Base-by-base conservation (phyloP, 2,888 invertebrate genomes). In the Epistrophe eligans region DNA sequence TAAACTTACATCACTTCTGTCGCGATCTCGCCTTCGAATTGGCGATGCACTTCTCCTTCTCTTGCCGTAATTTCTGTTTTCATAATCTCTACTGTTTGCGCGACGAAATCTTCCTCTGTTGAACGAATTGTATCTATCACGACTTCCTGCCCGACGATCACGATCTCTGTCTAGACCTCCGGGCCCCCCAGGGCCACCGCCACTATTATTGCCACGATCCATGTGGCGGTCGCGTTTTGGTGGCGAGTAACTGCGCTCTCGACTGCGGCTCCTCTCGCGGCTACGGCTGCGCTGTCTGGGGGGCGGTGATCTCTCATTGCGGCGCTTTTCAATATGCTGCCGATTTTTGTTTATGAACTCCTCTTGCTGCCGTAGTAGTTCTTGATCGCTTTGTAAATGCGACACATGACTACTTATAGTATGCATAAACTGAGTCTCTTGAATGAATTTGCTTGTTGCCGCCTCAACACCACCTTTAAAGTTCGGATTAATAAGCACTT, bases 391-490 rank as follows among this genome's bases (percentile, higher is more conserved):
- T 77, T 90, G 91, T 62, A 90, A 89, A 76, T 90, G 90, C 0
- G 89, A 88, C 7, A 89, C 90, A 57, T 91, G 91, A 66, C 88
- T 89, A 79, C 91, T 91, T 60, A 93, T 92, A 28, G 91, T 90
- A 32, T 91, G 91, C 91, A 92, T 91, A 79, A 92, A 93, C 77
- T 93, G 93, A 0, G 93, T 93, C 89, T 93, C 93, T 88, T 93
- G 92, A 85, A 93, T 92, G 70, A 93, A 91, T 89, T 93, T 93
- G 88, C 90, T 93, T 66, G 92, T 93, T 52, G 93, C 93, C 10
- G 93, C 93, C 88, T 93, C 92, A 43, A 93, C 93, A 19, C 93
- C 93, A 4, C 93, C 93, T 80, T 93, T 93, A 64, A 93, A 93
- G 85, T 93, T 93, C 1, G 93, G 93, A 90, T 93, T 93, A 43